Evolutionary conservation across 2,113 vertebrate genomes (phyloP), one percentile per base, ranked within the genome.

Genomic region (Phaethon lepturus): DNA sequence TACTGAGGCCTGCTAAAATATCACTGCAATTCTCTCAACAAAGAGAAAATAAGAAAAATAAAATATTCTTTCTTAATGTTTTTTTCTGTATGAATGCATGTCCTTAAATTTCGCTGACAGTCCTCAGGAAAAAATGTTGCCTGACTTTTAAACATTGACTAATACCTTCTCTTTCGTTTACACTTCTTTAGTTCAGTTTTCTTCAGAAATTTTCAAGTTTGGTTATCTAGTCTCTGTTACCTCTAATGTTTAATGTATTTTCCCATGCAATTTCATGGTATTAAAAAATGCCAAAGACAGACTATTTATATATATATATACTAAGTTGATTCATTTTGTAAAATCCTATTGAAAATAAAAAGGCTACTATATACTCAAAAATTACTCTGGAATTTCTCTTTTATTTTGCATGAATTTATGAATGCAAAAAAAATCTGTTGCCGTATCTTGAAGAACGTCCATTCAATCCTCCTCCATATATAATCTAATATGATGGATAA

Each of bases 401-500:
- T 53, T 16, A 40, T 78, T 92, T 75, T 83, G 4, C 63, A 67
- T 31, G 6, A 35, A 49, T 71, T 79, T 72, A 76, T 55, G 42
- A 83, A 75, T 11, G 74, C 20, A 71, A 87, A 67, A 47, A 49
- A 69, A 72, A 35, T 14, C 8, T 45, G 9, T 35, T 88, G 26
- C 40, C 14, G 7, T 63, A 83, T 40, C 45, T 86, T 72, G 11
- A 58, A 88, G 22, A 85, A 6, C 8, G 12, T 86, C 24, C 17
- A 17, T 82, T 66, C 35, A 86, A 4, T 72, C n/a, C 11, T 62
- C 7, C 18, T 95, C 49, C 40, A 19, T 49, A n/a, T 78, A 38
- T n/a, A 90, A 90, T 40, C 56, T 78, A 88, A 73, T 91, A 83
- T 94, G 75, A 88, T 75, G 56, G 56, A 82, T 78, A 88, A 28